Evolutionary conservation across 2,797 vertebrate genomes (phyloP).

Genomic region (Coreius guichenoti): DNA sequence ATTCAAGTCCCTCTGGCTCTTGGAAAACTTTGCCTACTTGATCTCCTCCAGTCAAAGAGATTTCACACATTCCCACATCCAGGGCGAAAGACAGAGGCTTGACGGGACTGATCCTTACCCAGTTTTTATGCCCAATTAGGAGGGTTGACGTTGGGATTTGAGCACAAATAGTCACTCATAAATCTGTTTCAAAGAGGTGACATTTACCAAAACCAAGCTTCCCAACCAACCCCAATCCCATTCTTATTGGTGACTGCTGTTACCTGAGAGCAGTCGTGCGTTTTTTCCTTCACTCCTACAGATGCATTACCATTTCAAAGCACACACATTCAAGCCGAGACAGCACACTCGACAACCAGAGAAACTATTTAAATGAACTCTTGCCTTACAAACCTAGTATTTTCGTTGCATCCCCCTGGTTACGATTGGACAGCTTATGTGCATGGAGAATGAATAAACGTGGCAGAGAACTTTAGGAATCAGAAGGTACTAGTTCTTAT

Average conservation of each 20-base stretch:
- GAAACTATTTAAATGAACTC: conserved; percentile 18
- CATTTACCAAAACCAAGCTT: conserved; percentile 9
- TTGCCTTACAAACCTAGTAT: conserved; percentile 27
- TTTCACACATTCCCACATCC: background rate
- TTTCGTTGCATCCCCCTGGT: background rate
- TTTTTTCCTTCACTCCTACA: conserved; percentile 7
- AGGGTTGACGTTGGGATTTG: background rate
- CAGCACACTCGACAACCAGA: conserved; percentile 16
- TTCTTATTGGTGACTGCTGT: conserved; percentile 2
- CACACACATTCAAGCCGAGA: background rate
- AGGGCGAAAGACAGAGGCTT: background rate
- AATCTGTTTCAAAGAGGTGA: background rate
- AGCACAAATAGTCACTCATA: background rate
- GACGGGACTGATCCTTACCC: background rate
- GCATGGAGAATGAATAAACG: background rate
- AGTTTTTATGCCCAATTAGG: background rate
- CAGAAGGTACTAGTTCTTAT: background rate
- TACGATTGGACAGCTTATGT: background rate
- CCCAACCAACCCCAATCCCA: background rate
- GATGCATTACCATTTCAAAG: conserved; percentile 53
- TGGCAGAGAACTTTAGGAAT: background rate
- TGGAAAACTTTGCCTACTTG: background rate
- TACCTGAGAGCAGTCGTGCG: background rate
- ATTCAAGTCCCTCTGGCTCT: background rate
- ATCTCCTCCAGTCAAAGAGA: conserved; percentile 16